These are phyloP conservation scores for Halesus radiatus DNA, from an alignment of 1,140 invertebrate genomes.

Conservation along the genomic window DNA sequence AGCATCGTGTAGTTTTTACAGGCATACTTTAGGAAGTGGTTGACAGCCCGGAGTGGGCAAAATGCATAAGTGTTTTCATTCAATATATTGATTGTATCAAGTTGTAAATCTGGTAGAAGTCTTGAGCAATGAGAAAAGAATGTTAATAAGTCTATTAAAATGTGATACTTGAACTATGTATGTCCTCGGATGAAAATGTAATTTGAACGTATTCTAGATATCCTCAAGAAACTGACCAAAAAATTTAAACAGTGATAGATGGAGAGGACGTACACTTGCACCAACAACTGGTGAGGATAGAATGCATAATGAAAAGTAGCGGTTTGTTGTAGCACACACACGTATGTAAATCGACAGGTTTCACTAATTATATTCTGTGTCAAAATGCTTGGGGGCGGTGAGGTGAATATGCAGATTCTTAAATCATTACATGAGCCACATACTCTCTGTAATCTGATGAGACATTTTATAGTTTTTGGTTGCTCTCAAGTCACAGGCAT, in stretches of 20 bases:
- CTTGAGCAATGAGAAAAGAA: conserved; percentile 1
- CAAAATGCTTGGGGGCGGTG: background rate
- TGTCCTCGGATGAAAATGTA: background rate
- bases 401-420: background rate
- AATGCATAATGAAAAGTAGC: conserved; percentile 10
- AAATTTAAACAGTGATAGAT: conserved; percentile 35
- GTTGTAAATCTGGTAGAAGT: too few species aligned
- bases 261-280: background rate
- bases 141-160: background rate
- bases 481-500: too few species aligned
- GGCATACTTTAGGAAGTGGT: too few species aligned
- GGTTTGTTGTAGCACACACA: conserved; percentile 27
- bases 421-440: background rate
- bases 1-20: too few species aligned
- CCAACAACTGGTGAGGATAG: conserved; percentile 10
- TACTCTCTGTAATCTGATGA: background rate
- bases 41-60: too few species aligned
- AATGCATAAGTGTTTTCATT: too few species aligned
- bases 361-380: background rate
- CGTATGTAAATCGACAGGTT: conserved; percentile 17
- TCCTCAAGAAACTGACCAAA: conserved; percentile 33
- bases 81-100: too few species aligned
- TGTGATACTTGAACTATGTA: background rate
- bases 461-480: background rate
- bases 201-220: conserved; percentile 21